Evolutionary conservation across 1,140 invertebrate genomes (phyloP).

Genomic region (Drosophila prosaltans): DNA sequence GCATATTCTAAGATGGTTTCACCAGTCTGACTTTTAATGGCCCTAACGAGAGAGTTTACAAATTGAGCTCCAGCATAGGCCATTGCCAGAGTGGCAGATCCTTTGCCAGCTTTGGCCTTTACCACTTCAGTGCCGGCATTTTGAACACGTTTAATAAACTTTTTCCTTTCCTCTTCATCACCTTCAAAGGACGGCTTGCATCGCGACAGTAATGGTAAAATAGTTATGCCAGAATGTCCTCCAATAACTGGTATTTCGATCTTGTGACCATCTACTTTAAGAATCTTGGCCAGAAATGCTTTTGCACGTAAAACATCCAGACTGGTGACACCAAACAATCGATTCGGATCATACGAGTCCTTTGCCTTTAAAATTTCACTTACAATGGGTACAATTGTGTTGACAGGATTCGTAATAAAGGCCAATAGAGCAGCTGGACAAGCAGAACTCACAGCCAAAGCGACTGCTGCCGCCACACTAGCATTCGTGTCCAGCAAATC

Average conservation of each 20-base stretch:
- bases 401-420: slow-evolving; percentile 98
- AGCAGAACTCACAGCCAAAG: slow-evolving; percentile 88
- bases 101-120: slow-evolving; percentile 98
- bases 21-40: slow-evolving; percentile 92
- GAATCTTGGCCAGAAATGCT: slow-evolving; percentile 94
- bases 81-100: slow-evolving; percentile 99
- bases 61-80: slow-evolving; percentile 97
- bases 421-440: slow-evolving; percentile 95
- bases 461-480: slow-evolving; percentile 95
- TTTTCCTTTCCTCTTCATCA: slow-evolving; percentile 87
- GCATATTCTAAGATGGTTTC: slow-evolving; percentile 93
- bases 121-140: slow-evolving; percentile 98
- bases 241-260: slow-evolving; percentile 97
- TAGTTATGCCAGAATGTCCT: slow-evolving; percentile 98
- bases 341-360: slow-evolving; percentile 93
- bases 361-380: slow-evolving; percentile 94
- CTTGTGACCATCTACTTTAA: slow-evolving; percentile 89
- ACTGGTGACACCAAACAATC: slow-evolving; percentile 97
- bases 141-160: slow-evolving; percentile 92
- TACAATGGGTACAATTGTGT: slow-evolving; percentile 98
- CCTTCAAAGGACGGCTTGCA: slow-evolving; percentile 89
- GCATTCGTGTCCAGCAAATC: slow-evolving; percentile 99
- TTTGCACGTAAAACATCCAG: slow-evolving; percentile 97
- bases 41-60: slow-evolving; percentile 89
- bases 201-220: slow-evolving; percentile 98